Evolutionary conservation across 1,140 invertebrate species (phyloP).

Genomic region (Apis dorsata): DNA sequence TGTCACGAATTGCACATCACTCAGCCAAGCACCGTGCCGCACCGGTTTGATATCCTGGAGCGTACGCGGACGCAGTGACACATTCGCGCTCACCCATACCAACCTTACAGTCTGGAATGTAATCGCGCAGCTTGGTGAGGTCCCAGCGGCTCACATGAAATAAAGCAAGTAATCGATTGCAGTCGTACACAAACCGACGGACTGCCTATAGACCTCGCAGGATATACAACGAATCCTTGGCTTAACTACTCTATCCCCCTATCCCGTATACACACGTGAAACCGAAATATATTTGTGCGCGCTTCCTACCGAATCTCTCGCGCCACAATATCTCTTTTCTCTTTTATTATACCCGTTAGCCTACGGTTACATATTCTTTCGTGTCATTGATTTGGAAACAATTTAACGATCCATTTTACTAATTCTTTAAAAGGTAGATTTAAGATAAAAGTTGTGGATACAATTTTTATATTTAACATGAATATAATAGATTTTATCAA

Average conservation of each 20-base stretch:
- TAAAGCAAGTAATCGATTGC: constrained; percentile 61
- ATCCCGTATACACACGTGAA: not conserved
- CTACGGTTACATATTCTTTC: not conserved
- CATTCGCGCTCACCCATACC: not conserved
- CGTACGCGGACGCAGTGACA: not conserved
- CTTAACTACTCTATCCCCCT: not conserved
- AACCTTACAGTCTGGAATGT: constrained; percentile 6
- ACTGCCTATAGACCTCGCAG: not conserved
- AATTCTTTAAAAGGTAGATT: too few relatives aligned
- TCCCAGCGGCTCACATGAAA: constrained; percentile 45
- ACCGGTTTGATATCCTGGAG: constrained; percentile 11
- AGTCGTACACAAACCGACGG: not conserved
- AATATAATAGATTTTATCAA: too few relatives aligned
- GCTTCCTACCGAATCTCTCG: not conserved
- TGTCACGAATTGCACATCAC: constrained; percentile 10
- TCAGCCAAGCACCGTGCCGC: not conserved
- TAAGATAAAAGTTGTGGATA: too few relatives aligned
- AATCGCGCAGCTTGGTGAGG: constrained; percentile 41
- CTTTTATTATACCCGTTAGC: not conserved
- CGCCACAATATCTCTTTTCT: not conserved
- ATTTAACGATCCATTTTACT: too few relatives aligned
- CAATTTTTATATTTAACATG: too few relatives aligned
- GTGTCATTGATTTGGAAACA: not conserved
- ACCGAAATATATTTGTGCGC: not conserved
- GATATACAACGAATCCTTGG: constrained; percentile 13